These are phyloP conservation scores for Pogonomyrmex barbatus DNA, from an alignment of 1,140 invertebrate species.

Conservation along the genomic window DNA sequence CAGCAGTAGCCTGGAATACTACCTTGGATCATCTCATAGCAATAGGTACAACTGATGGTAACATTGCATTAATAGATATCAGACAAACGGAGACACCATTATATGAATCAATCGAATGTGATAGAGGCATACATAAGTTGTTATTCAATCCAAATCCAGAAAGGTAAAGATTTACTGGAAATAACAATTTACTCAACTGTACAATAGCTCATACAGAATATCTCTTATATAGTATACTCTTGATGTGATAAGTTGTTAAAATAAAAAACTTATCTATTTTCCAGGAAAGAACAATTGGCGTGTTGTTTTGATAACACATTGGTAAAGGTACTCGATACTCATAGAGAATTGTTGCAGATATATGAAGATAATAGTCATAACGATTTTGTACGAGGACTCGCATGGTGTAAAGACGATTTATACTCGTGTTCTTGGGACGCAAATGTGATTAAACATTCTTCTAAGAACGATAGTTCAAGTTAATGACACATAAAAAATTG, in stretches of 20 bases:
- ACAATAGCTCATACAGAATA: background rate
- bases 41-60: slow-evolving; percentile 79
- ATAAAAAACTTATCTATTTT: slow-evolving; percentile 46
- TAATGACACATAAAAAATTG: background rate
- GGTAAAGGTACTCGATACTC: slow-evolving; percentile 79
- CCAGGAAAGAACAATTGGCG: slow-evolving; percentile 77
- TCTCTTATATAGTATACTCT: background rate
- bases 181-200: slow-evolving; percentile 20
- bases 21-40: slow-evolving; percentile 76
- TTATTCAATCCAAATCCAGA: slow-evolving; percentile 79
- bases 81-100: slow-evolving; percentile 72
- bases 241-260: background rate
- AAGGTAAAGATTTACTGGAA: slow-evolving; percentile 72
- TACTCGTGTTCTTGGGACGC: slow-evolving; percentile 84
- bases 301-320: slow-evolving; percentile 79
- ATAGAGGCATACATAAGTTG: slow-evolving; percentile 77
- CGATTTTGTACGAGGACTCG: slow-evolving; percentile 82
- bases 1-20: slow-evolving; percentile 78
- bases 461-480: background rate
- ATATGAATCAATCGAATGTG: slow-evolving; percentile 64
- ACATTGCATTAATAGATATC: slow-evolving; percentile 77
- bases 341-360: slow-evolving; percentile 69
- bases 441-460: slow-evolving; percentile 75
- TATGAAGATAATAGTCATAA: slow-evolving; percentile 77
- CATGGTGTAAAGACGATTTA: slow-evolving; percentile 81